A percentile compares a stretch with the other conserved stretches of the same genome.
Evolutionary conservation across 2,888 invertebrate genomes (phyloP).

Genomic region (Notodonta ziczac): DNA sequence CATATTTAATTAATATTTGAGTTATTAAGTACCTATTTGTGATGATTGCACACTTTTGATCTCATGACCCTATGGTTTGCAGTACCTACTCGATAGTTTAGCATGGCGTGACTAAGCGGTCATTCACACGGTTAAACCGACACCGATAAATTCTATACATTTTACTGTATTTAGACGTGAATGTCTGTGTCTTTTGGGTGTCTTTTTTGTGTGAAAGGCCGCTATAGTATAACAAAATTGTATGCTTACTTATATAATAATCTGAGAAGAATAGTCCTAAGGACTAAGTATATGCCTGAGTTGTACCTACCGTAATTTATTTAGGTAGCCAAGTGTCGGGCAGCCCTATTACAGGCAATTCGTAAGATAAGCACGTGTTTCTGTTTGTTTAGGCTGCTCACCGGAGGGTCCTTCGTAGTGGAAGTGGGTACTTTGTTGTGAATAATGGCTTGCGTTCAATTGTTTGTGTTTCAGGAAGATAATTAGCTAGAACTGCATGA

Average conservation of each 20-base stretch:
- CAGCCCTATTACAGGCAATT: constrained; percentile 6
- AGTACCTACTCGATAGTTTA: not conserved
- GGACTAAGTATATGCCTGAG: not conserved
- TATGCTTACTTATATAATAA: too few species aligned
- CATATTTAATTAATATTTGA: too few species aligned
- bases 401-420: not conserved
- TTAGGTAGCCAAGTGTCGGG: not conserved
- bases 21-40: too few species aligned
- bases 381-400: constrained; percentile 25
- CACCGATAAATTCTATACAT: too few species aligned
- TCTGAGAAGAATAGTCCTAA: too few species aligned
- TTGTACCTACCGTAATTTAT: not conserved
- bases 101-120: not conserved
- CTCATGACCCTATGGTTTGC: not conserved
- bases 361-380: constrained; percentile 31
- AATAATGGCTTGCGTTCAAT: not conserved
- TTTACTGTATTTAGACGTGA: too few species aligned
- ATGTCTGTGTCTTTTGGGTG: too few species aligned
- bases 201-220: too few species aligned
- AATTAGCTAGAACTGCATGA: too few species aligned
- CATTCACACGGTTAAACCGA: too few species aligned
- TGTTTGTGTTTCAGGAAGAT: too few species aligned
- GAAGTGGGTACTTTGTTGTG: not conserved
- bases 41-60: not conserved
- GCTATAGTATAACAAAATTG: too few species aligned